A percentile compares a stretch with the other conserved stretches of the same genome.
phyloP scores from a whole-genome alignment of 2,113 vertebrate genomes.

The Chlorodrepanis virens region DNA sequence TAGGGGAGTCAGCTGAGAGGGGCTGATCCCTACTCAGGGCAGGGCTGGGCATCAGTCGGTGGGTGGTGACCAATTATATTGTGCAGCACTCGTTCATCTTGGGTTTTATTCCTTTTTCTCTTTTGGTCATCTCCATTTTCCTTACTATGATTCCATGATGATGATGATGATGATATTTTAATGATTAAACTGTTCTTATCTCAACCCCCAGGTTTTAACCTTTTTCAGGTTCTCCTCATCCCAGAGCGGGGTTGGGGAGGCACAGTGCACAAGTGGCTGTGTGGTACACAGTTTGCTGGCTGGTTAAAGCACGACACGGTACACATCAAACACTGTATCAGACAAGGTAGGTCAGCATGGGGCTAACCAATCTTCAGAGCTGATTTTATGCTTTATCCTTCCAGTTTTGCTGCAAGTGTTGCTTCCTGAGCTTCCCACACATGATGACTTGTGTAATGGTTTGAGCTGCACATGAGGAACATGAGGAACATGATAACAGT shows the following conservation, averaged over 20 bases:
- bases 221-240: neutral
- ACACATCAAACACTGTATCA: neutral
- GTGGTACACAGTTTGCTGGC: neutral
- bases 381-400: neutral
- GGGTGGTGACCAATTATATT: neutral
- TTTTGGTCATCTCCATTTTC: neutral
- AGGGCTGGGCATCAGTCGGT: neutral
- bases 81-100: neutral
- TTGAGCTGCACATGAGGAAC: neutral
- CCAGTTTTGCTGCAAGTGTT: neutral
- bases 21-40: neutral
- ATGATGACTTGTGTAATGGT: neutral
- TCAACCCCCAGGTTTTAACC: neutral
- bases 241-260: neutral
- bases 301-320: neutral
- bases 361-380: neutral
- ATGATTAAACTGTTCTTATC: neutral
- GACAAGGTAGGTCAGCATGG: neutral
- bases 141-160: neutral
- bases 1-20: neutral
- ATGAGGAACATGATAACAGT: neutral
- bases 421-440: neutral
- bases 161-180: neutral
- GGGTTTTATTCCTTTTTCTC: neutral
- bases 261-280: accelerated